Base-by-base conservation (phyloP, 2,888 invertebrate genomes). In the Hydriomena furcata region DNA sequence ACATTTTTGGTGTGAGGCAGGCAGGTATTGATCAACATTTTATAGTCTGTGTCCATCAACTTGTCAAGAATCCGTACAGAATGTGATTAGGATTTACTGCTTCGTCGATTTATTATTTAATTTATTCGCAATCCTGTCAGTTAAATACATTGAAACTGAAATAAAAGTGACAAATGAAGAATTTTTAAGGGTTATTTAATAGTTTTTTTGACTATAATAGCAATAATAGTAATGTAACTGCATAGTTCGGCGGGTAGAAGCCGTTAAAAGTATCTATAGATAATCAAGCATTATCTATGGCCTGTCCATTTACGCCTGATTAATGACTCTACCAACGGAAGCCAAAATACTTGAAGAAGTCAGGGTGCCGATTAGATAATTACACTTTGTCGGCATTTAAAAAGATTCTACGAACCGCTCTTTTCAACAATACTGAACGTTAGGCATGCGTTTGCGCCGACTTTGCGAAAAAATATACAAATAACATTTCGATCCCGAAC, bases 281-380 rank as follows among this genome's bases (percentile, higher is more conserved):
- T 55, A 59, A 61, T 58, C 43, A 44, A 38, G 45, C 53, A 59
- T 59, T 61, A 59, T 61, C 59, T 57, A 42, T 35, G 50, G 34
- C 53, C 52, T 55, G 57, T 57, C 58, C 60, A 61, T 75, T 81
- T 76, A 76, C 71, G 67, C 61, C 73, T 87, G 87, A 88, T 86
- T 82, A 82, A 88, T 84, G 75, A 72, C 67, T 63, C 66, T 67
- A 69, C 71, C 75, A 79, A 87, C 88, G 84, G 89, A 87, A 89
- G 89, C 87, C 82, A 77, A 81, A 80, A 80, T 82, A 84, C 79
- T 85, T 70, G 67, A 80, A 76, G 81, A 76, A 83, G 74, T 80
- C 79, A 84, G 76, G 75, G 79, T 76, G 73, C 73, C 79, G 80
- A 84, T 85, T 85, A 82, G 81, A 77, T 87, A 81, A 88, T 87